Evolutionary conservation across 1,140 invertebrate genomes (phyloP), one percentile per base, ranked within the genome.

Genomic region (Metopolophium dirhodum): DNA sequence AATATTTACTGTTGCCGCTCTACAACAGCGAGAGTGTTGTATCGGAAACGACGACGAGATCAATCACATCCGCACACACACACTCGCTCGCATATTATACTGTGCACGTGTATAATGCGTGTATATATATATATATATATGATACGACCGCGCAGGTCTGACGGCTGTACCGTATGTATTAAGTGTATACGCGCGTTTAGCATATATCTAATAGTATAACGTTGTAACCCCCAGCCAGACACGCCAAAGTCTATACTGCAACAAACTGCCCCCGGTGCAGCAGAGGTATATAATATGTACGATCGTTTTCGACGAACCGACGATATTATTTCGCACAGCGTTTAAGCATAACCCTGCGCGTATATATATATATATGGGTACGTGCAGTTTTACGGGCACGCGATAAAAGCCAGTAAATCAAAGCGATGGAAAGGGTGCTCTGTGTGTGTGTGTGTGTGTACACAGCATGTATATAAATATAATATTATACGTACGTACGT

Each of bases 321-420:
- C 88, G 11, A 89, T 89, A 89, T 89, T 89, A 89, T 57, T 57
- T 89, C 22, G 22, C 23, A 11, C 49, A 37, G n/a, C 14, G 8
- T 49, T 49, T 83, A 83, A 86, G 85, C 35, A 41, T 41, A 87
- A 26, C 26, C 26, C 26, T 51, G 11, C 6, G 47, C 7, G 20
- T 87, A 51, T 49, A 82, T 37, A 82, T 47, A 47, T 47, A 47
- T 47, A 47, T 88, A 49, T 87, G 35, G n/a, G 9, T 87, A 51
- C n/a, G 14, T 22, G 35, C 51, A 89, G 87, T 51, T 89, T 89
- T 35, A 89, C 87, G 7, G 30, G 35, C n/a, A 89, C 7, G 35
- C 49, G 87, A 54, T 54, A 89, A 54, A 89, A 88, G n/a, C 35
- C 51, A 35, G 88, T 89, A 89, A 89, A 89, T 89, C 88, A 89